Evolutionary conservation across 1,140 invertebrate genomes (phyloP).

Genomic region (Microplitis demolitor): DNA sequence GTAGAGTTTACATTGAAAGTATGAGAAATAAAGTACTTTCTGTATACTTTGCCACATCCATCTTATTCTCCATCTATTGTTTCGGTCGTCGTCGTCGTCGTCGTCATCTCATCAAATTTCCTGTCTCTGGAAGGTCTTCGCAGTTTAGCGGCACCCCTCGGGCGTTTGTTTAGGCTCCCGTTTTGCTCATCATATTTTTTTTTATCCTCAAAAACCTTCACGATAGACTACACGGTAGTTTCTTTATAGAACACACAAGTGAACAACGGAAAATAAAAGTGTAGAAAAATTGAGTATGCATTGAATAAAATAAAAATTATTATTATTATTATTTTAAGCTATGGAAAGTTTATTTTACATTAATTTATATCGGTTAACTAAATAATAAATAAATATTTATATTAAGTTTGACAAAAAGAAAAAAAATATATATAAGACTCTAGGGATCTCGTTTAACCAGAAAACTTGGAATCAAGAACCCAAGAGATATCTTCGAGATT

Average conservation of each 20-base stretch:
- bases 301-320: neutral
- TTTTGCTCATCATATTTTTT: constrained; percentile 7
- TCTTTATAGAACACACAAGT: neutral
- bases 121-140: constrained; percentile 30
- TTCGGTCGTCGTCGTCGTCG: constrained; percentile 29
- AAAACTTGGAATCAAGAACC: constrained; percentile 19
- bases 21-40: neutral
- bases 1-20: neutral
- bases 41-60: constrained; percentile 24
- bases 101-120: constrained; percentile 41
- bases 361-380: neutral
- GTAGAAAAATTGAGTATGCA: neutral
- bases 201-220: neutral
- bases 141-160: constrained; percentile 28
- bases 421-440: constrained; percentile 21
- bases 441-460: constrained; percentile 27
- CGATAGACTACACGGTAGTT: constrained; percentile 9
- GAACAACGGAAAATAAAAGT: neutral
- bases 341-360: neutral
- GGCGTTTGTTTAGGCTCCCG: constrained; percentile 24
- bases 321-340: neutral
- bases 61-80: constrained; percentile 33
- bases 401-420: constrained; percentile 12
- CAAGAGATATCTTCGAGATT: constrained; percentile 13
- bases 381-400: neutral